Conservation (phyloP, 1,140 invertebrate species). For the Drosophila kohkoa region DNA sequence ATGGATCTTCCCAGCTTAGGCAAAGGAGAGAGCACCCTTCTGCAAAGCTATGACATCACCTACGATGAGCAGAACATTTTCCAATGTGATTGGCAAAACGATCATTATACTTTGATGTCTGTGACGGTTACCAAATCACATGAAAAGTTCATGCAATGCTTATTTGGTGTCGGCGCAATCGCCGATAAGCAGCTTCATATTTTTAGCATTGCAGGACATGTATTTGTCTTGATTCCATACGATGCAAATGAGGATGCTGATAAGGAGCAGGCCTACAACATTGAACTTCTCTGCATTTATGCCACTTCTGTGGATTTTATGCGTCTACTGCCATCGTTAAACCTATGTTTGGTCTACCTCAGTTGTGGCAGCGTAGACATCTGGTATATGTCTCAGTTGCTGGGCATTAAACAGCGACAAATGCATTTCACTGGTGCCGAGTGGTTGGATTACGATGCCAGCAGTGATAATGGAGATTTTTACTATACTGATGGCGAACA, state of each 20-base stretch:
- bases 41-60: slow-evolving; percentile 66
- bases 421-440: slow-evolving; percentile 59
- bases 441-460: slow-evolving; percentile 65
- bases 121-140: slow-evolving; percentile 48
- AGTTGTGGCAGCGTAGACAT: slow-evolving; percentile 73
- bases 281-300: slow-evolving; percentile 65
- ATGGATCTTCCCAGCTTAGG: slow-evolving; percentile 64
- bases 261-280: slow-evolving; percentile 40
- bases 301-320: slow-evolving; percentile 56
- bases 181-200: slow-evolving; percentile 48
- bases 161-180: slow-evolving; percentile 42
- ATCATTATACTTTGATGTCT: slow-evolving; percentile 58
- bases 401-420: slow-evolving; percentile 52
- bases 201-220: slow-evolving; percentile 62
- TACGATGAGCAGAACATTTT: slow-evolving; percentile 75
- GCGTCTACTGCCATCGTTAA: slow-evolving; percentile 49
- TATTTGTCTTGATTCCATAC: slow-evolving; percentile 54
- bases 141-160: slow-evolving; percentile 54
- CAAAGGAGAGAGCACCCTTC: slow-evolving; percentile 49
- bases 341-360: slow-evolving; percentile 64
- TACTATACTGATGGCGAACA: slow-evolving; percentile 73
- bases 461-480: slow-evolving; percentile 53
- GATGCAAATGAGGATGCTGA: background rate
- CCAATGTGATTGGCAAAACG: slow-evolving; percentile 61
- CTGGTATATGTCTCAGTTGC: slow-evolving; percentile 68